A percentile compares a stretch with the other conserved stretches of the same genome.
Conservation (phyloP, 1,140 invertebrate genomes). For the Pinna nobilis region DNA sequence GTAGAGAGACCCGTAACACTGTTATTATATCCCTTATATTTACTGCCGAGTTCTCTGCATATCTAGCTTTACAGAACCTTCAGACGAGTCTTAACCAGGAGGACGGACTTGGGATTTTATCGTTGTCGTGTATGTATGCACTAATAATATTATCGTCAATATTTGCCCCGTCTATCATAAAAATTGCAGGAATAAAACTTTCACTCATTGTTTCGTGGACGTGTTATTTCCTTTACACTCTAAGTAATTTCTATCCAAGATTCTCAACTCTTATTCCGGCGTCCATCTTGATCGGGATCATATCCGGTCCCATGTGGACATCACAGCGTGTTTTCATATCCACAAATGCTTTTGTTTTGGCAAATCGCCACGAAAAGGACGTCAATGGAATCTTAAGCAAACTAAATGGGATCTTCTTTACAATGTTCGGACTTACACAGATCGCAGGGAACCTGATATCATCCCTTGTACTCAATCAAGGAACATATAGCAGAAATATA, state of each 20-base stretch:
- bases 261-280: constrained; percentile 52
- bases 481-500: not conserved
- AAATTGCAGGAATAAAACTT: constrained; percentile 51
- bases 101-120: constrained; percentile 44
- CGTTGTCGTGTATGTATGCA: constrained; percentile 46
- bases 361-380: constrained; percentile 4
- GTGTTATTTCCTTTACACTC: constrained; percentile 49
- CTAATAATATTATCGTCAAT: constrained; percentile 50
- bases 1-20: constrained; percentile 14
- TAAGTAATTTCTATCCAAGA: constrained; percentile 73
- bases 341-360: constrained; percentile 27
- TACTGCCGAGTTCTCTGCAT: constrained; percentile 57
- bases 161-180: constrained; percentile 51
- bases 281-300: constrained; percentile 46
- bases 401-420: constrained; percentile 56
- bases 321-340: constrained; percentile 39
- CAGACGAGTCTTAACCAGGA: constrained; percentile 67
- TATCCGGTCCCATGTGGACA: constrained; percentile 53
- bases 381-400: constrained; percentile 25
- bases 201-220: constrained; percentile 48
- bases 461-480: constrained; percentile 29
- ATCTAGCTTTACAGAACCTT: constrained; percentile 63
- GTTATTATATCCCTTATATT: constrained; percentile 50
- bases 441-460: constrained; percentile 49
- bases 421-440: constrained; percentile 46